phyloP scores from a whole-genome alignment of 2,888 invertebrate species.

The Metacarcinus magister region DNA sequence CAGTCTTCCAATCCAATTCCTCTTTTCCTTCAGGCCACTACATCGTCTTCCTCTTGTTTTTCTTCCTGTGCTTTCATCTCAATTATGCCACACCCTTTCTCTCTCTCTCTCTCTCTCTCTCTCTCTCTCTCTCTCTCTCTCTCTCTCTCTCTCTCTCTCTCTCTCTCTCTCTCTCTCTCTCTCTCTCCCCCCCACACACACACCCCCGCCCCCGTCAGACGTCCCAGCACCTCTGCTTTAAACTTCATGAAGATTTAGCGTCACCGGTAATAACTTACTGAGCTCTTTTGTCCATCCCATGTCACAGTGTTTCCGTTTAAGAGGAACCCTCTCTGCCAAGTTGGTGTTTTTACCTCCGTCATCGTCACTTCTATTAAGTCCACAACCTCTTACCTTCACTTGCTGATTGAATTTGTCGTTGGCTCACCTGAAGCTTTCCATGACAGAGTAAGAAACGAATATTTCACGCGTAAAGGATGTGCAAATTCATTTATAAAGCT shows the following conservation, averaged over 20 bases:
- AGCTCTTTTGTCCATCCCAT: background rate
- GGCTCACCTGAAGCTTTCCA: background rate
- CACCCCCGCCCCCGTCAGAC: background rate
- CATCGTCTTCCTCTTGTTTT: background rate
- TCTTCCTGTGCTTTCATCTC: background rate
- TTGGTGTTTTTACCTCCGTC: background rate
- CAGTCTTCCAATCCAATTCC: background rate
- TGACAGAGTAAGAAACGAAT: background rate
- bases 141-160: background rate
- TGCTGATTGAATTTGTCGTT: background rate
- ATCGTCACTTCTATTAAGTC: background rate
- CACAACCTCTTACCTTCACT: background rate
- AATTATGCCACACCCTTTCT: background rate
- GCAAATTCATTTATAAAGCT: slow-evolving; percentile 6
- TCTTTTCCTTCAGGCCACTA: slow-evolving; percentile 1
- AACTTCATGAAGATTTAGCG: background rate
- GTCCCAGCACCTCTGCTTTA: background rate
- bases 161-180: background rate
- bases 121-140: background rate
- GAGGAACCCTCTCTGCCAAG: background rate
- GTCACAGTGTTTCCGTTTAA: background rate
- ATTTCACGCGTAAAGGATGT: background rate
- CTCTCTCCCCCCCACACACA: background rate
- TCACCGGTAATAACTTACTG: background rate
- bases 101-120: background rate